Percentiles rank a stretch among this genome's conserved stretches.
phyloP scores from a whole-genome alignment of 2,888 invertebrate genomes.

The Dysmachus trigonus region DNA sequence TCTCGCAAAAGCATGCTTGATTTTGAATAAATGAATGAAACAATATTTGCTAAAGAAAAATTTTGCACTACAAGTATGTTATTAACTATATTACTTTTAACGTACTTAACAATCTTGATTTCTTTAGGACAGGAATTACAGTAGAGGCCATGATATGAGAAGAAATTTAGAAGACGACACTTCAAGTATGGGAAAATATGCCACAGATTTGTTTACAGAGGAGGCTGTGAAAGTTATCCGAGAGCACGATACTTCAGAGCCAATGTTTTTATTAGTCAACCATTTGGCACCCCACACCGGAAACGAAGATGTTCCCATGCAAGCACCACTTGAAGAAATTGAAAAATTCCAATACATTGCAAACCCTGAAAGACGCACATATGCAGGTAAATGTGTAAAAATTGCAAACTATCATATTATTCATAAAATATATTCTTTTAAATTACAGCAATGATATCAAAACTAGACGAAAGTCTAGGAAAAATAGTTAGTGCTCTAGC shows the following conservation, averaged over 20 bases:
- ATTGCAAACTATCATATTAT: background rate
- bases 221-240: slow-evolving; percentile 73
- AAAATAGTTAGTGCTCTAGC: slow-evolving; percentile 75
- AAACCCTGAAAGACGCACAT: slow-evolving; percentile 72
- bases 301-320: slow-evolving; percentile 73
- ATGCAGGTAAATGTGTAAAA: slow-evolving; percentile 69
- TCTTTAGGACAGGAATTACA: slow-evolving; percentile 54
- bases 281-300: slow-evolving; percentile 84
- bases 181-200: slow-evolving; percentile 68
- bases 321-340: slow-evolving; percentile 77
- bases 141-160: slow-evolving; percentile 66
- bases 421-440: background rate
- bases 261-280: slow-evolving; percentile 81
- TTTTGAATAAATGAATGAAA: too few species aligned
- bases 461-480: slow-evolving; percentile 86
- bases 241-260: slow-evolving; percentile 68
- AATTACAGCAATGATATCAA: slow-evolving; percentile 80
- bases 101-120: too few species aligned
- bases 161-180: slow-evolving; percentile 67
- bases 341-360: slow-evolving; percentile 74
- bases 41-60: too few species aligned
- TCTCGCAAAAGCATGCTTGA: too few species aligned
- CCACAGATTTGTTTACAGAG: slow-evolving; percentile 75
- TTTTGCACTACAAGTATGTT: too few species aligned
- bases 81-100: too few species aligned